Percentiles rank a stretch among this genome's conserved stretches.
phyloP scores from a whole-genome alignment of 2,113 vertebrate species.

The Crotophaga sulcirostris region DNA sequence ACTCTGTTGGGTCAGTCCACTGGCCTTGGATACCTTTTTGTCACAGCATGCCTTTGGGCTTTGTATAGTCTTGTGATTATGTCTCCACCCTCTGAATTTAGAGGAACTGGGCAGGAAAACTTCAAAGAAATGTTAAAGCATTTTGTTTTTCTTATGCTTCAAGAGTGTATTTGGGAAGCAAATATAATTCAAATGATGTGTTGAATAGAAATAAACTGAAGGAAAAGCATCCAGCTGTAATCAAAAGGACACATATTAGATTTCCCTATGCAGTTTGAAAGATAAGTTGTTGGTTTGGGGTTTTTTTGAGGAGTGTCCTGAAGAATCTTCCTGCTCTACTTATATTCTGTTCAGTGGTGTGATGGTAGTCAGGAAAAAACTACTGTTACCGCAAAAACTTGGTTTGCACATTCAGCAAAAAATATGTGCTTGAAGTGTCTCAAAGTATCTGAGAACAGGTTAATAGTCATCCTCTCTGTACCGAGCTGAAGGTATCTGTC shows the following conservation, averaged over 20 bases:
- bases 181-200: slow-evolving; percentile 9
- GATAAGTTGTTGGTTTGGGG: not conserved
- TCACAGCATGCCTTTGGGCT: slow-evolving; percentile 55
- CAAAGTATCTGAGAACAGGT: not conserved
- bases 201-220: not conserved
- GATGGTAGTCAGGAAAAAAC: not conserved
- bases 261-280: not conserved
- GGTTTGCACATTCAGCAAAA: not conserved
- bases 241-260: not conserved
- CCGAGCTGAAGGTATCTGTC: not conserved
- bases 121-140: slow-evolving; percentile 53
- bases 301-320: not conserved
- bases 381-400: not conserved
- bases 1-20: slow-evolving; percentile 59
- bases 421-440: not conserved
- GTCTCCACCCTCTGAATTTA: slow-evolving; percentile 65
- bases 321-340: not conserved
- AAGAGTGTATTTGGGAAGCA: not conserved
- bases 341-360: not conserved
- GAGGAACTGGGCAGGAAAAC: slow-evolving; percentile 23
- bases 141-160: slow-evolving; percentile 27
- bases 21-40: slow-evolving; percentile 58
- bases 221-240: not conserved
- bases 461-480: not conserved
- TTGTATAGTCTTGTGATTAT: slow-evolving; percentile 50